Conservation (phyloP, 2,888 invertebrate species). For the Norana najaformis region DNA sequence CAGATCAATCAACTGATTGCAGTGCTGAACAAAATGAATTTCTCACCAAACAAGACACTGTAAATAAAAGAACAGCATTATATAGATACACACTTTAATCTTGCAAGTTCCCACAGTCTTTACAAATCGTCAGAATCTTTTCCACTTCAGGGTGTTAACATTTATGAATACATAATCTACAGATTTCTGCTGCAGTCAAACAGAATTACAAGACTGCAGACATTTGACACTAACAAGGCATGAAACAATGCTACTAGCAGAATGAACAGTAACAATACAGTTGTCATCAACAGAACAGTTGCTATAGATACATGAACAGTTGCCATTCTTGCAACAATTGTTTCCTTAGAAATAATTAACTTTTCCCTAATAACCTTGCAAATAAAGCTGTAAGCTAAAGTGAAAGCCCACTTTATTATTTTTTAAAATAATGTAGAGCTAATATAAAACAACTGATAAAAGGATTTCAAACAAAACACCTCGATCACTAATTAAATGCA, state of each 20-base stretch:
- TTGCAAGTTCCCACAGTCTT: neutral
- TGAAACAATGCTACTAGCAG: neutral
- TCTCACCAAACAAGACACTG: too few relatives aligned
- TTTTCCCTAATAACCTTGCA: neutral
- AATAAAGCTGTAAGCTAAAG: neutral
- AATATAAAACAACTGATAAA: neutral
- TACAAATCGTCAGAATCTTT: neutral
- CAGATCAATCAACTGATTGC: too few relatives aligned
- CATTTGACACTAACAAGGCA: neutral
- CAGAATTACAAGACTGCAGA: neutral
- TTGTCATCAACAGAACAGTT: neutral
- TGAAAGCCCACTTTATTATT: neutral
- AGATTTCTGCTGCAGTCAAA: neutral
- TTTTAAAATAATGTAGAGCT: neutral
- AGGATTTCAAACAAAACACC: neutral
- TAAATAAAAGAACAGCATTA: neutral
- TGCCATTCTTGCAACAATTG: neutral
- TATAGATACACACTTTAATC: neutral
- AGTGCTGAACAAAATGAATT: neutral
- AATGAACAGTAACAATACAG: neutral
- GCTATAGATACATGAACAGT: neutral
- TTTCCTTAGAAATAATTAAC: neutral
- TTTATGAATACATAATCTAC: constrained; percentile 13
- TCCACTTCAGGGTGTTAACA: neutral
- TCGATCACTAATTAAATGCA: neutral